These are phyloP conservation scores for Chloroclystis v-ata DNA, from an alignment of 2,888 invertebrate genomes.

Conservation along the genomic window DNA sequence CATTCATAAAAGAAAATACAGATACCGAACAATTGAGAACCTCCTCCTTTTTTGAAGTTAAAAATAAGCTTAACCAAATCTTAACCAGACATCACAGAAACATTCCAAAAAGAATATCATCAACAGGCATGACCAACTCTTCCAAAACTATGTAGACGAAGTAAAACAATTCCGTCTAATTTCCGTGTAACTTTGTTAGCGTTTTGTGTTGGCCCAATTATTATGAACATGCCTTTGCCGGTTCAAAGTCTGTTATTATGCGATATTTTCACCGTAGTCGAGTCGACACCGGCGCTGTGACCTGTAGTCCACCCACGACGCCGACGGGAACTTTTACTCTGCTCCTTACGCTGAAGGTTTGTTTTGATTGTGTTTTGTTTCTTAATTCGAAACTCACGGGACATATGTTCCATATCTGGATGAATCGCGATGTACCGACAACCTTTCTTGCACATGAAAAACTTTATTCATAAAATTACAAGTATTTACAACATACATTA, in stretches of 20 bases:
- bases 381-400: too few relatives aligned
- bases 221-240: constrained; percentile 41
- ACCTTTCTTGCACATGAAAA: too few relatives aligned
- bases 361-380: constrained; percentile 12
- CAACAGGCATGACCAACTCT: constrained; percentile 1
- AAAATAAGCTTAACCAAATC: too few relatives aligned
- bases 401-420: too few relatives aligned
- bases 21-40: too few relatives aligned
- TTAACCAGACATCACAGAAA: too few relatives aligned
- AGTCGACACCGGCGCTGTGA: constrained; percentile 47
- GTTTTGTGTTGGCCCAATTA: constrained; percentile 28
- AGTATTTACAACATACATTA: too few relatives aligned
- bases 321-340: constrained; percentile 38
- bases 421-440: too few relatives aligned
- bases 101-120: not conserved
- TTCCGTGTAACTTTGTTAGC: constrained; percentile 22
- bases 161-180: constrained; percentile 15
- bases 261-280: constrained; percentile 51
- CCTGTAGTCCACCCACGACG: constrained; percentile 32
- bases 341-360: constrained; percentile 22
- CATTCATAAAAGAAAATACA: too few relatives aligned
- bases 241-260: constrained; percentile 49
- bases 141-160: constrained; percentile 5
- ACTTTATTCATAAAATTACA: too few relatives aligned
- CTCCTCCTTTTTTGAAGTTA: too few relatives aligned